A percentile compares a stretch with the other conserved stretches of the same genome.
Conservation (phyloP, 2,888 invertebrate genomes). For the Imbricaverruca yamaguchii region DNA sequence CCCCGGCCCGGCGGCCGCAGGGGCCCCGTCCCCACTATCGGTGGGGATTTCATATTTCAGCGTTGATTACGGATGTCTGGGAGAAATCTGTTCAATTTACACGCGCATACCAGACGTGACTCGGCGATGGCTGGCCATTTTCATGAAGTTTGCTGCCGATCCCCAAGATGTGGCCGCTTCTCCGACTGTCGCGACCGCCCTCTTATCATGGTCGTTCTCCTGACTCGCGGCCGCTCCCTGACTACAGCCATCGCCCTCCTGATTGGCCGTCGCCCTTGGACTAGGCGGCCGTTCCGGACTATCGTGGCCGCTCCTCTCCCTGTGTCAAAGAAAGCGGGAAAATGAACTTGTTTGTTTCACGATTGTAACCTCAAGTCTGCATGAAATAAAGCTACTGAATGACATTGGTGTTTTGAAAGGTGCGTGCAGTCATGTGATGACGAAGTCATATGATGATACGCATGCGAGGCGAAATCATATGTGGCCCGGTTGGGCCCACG, state of each 20-base stretch:
- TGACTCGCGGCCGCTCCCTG: neutral
- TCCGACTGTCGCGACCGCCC: neutral
- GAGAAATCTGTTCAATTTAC: too few relatives aligned
- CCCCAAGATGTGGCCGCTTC: neutral
- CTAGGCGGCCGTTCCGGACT: neutral
- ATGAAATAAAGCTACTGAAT: constrained; percentile 11
- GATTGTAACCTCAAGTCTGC: constrained; percentile 16
- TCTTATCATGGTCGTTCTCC: neutral
- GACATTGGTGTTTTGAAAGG: neutral
- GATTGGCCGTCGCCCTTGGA: too few relatives aligned
- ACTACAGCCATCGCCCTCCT: neutral
- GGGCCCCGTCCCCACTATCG: too few relatives aligned
- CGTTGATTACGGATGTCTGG: too few relatives aligned
- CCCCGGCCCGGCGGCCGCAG: neutral
- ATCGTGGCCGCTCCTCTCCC: neutral
- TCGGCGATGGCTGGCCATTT: too few relatives aligned
- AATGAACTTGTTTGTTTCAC: constrained; percentile 12
- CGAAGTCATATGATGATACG: too few relatives aligned
- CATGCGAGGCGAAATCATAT: too few relatives aligned
- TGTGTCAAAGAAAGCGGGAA: neutral
- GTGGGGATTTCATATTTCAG: neutral
- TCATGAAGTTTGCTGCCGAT: neutral
- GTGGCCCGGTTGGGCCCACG: too few relatives aligned
- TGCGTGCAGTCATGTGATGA: too few relatives aligned
- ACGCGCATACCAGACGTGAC: too few relatives aligned